Conservation (phyloP, 2,888 invertebrate species). For the Spicauda simplicius region DNA sequence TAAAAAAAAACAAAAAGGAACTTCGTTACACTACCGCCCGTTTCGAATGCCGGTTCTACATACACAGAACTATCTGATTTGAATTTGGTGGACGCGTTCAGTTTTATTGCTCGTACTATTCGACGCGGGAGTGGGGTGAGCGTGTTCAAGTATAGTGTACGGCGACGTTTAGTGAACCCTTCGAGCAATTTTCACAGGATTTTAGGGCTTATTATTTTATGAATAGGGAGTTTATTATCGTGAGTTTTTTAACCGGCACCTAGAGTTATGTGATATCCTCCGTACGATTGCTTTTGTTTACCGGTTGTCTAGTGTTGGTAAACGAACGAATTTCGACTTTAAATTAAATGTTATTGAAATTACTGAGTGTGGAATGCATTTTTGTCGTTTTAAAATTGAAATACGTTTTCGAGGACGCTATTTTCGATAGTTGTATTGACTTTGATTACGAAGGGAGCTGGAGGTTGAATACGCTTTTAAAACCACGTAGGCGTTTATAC, state of each 20-base stretch:
- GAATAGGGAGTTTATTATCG: conserved; percentile 24
- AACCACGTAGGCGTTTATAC: conserved; percentile 57
- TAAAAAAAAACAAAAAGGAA: conserved; percentile 8
- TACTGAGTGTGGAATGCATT: conserved; percentile 14
- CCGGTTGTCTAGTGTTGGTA: conserved; percentile 37
- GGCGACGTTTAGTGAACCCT: conserved; percentile 9
- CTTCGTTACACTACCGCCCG: conserved; percentile 4
- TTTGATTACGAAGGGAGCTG: conserved; percentile 40
- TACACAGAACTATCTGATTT: conserved; percentile 56
- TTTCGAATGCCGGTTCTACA: conserved; percentile 20
- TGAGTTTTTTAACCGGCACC: conserved; percentile 22
- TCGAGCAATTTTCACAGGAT: conserved; percentile 9
- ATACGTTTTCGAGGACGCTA: conserved; percentile 43
- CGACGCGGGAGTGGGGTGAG: conserved; percentile 52
- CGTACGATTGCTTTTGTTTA: conserved; percentile 45
- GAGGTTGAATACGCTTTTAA: conserved; percentile 48
- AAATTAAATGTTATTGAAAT: conserved; percentile 18
- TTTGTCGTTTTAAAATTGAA: conserved; percentile 40
- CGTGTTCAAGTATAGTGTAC: conserved; percentile 49
- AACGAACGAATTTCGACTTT: conserved; percentile 33
- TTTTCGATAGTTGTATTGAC: conserved; percentile 49
- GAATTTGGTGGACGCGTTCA: conserved; percentile 57
- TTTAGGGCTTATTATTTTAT: conserved; percentile 10
- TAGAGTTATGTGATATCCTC: neutral
- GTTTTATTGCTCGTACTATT: conserved; percentile 59